Evolutionary conservation across 1,140 invertebrate genomes (phyloP), one percentile per base, ranked within the genome.

Genomic region (Drosophila pandora): DNA sequence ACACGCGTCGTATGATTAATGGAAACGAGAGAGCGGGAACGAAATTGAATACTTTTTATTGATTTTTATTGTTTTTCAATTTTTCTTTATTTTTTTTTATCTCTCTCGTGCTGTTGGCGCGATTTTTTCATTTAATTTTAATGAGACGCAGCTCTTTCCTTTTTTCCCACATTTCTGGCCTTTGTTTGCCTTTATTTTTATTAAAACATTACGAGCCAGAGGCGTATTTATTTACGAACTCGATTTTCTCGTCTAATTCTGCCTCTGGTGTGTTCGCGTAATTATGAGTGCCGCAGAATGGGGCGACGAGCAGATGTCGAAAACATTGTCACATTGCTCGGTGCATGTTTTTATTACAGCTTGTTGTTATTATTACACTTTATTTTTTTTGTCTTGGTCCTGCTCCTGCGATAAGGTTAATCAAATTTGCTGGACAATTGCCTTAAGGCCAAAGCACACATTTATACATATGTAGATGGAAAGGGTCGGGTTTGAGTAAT

Each of bases 1-100:
- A 76, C 75, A 75, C 64, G 65, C 62, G 75, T 48, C 56, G 52
- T 65, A 73, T 79, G 80, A 84, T 85, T 85, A 80, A 84, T 77
- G 43, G 43, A 73, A 79, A 76, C 30, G 58, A 22, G 49, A 41
- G 41, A 28, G 34, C 32, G 30, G 3, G 7, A 23, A 10, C 60
- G 63, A 69, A 69, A 69, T 49, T 57, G 34, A 69, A 75, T 70
- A 64, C 52, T 47, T 74, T 75, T 70, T 65, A 71, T 84, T 87
- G 77, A 81, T 81, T 81, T 69, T 57, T 37, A 59, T 41, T 58
- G 52, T 22, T 39, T 74, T 57, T 56, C 12, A 47, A 57, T 59
- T 83, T 48, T 37, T 4, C 53, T 58, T 43, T 28, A 28, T 32
- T 8, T 7, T 32, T 37, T 37, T 12, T 12, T 37, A 34, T 34